Evolutionary conservation across 1,140 invertebrate genomes (phyloP).

Genomic region (Drosophila nasuta): DNA sequence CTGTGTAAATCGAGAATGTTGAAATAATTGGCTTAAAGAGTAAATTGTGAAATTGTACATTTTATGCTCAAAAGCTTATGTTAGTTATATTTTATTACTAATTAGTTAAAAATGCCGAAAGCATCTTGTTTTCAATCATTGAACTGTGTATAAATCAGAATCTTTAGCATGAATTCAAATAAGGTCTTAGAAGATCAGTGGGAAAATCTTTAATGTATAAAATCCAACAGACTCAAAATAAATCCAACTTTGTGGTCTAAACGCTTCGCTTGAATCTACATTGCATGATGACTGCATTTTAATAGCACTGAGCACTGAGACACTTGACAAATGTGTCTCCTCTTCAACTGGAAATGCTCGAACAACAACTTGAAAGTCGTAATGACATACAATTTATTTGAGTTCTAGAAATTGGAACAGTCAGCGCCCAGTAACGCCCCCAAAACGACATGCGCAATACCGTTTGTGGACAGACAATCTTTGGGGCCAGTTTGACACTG

Average conservation of each 20-base stretch:
- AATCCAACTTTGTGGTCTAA: not conserved
- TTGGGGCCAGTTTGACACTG: conserved; percentile 28
- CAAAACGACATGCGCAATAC: conserved; percentile 36
- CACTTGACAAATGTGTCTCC: conserved; percentile 33
- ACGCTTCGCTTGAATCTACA: conserved; percentile 7
- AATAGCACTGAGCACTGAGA: not conserved
- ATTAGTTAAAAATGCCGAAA: too few relatives aligned
- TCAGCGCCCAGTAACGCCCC: conserved; percentile 36
- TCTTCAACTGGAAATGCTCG: not conserved
- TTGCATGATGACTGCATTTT: conserved; percentile 24
- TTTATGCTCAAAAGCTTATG: too few relatives aligned
- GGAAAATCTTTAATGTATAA: not conserved
- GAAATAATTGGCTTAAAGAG: conserved; percentile 61
- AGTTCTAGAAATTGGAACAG: conserved; percentile 52
- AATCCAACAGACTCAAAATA: not conserved
- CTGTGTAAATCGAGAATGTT: conserved; percentile 41
- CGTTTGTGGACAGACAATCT: conserved; percentile 34
- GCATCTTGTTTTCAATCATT: too few relatives aligned
- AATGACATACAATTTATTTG: conserved; percentile 77
- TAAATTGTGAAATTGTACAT: too few relatives aligned
- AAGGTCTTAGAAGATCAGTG: not conserved
- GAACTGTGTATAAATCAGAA: too few relatives aligned
- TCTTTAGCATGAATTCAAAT: not conserved
- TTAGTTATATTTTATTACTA: too few relatives aligned
- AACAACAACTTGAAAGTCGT: conserved; percentile 58